Conservation (phyloP, 2,797 vertebrate species). For the Sebastiscus tertius region DNA sequence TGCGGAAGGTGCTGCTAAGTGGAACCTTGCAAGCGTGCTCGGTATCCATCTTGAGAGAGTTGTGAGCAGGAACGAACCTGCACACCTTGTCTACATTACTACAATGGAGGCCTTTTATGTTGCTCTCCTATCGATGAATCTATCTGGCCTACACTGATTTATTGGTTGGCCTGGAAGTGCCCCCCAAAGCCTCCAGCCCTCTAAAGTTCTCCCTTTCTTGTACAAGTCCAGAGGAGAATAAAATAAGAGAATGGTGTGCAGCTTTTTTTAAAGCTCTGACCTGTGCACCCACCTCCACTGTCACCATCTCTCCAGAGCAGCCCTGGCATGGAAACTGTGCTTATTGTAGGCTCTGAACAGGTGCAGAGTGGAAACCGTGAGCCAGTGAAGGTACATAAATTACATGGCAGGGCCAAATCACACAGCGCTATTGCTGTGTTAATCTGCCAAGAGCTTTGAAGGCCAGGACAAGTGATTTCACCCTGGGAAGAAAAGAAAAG, state of each 20-base stretch:
- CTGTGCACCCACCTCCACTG: conserved; percentile 51
- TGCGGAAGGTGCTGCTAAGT: conserved; percentile 65
- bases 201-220: conserved; percentile 44
- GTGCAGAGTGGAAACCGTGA: conserved; percentile 72
- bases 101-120: conserved; percentile 72
- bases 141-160: conserved; percentile 75
- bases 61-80: conserved; percentile 37
- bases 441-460: conserved; percentile 82
- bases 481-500: conserved; percentile 26
- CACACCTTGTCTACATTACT: conserved; percentile 81
- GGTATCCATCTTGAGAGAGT: conserved; percentile 51
- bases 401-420: conserved; percentile 70
- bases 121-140: conserved; percentile 75
- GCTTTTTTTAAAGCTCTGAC: conserved; percentile 58
- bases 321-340: conserved; percentile 58
- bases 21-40: conserved; percentile 54
- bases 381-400: conserved; percentile 79
- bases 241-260: conserved; percentile 43
- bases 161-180: conserved; percentile 62
- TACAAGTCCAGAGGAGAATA: conserved; percentile 45
- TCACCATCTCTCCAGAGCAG: conserved; percentile 43
- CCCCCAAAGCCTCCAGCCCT: conserved; percentile 28
- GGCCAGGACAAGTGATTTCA: conserved; percentile 70
- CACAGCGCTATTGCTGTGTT: conserved; percentile 71
- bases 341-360: conserved; percentile 77